Evolutionary conservation across 2,113 vertebrate species (phyloP), one percentile per base, ranked within the genome.

Genomic region (Verasper variegatus): DNA sequence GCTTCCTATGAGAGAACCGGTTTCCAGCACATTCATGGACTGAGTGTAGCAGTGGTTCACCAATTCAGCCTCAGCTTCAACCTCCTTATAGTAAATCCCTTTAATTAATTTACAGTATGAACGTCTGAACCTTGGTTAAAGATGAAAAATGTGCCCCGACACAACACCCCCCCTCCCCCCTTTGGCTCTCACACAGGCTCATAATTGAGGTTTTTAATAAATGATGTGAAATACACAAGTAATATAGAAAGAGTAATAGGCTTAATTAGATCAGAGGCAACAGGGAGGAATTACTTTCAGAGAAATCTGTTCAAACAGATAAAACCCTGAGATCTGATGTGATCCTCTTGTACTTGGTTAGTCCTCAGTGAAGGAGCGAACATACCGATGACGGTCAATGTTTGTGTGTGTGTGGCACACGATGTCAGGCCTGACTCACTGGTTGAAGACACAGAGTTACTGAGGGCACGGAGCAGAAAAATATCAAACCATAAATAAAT

Each of bases 391-490:
- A 49, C 17, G 18, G 47, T 7, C 4, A 18, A 6, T 51, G 51
- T 54, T 21, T n/a, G 51, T 52, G 18, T 20, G 47, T 8, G 31
- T 31, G 31, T n/a, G 51, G 14, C 17, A 17, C 17, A 17, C 51
- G 3, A 52, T 17, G 56, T 24, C 1, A 5, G 8, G 21, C 24
- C 14, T 12, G 26, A 58, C 56, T 27, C 26, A 81, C 58, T 68
- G 68, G 31, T 66, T 24, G 69, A 66, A 76, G 73, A 68, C 56
- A 10, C 60, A 58, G 42, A 88, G 78, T 74, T 71, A 70, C 54
- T 72, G 81, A 77, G 69, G 76, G 65, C 78, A 75, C 18, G 27
- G 69, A 76, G 80, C 64, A 31, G 57, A 59, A 79, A 76, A 76
- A 83, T n/a, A 54, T 73, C 61, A 74, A 76, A 76, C 9, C 49